Conservation (phyloP, 2,797 vertebrate species). For the Psittacula derbiana region DNA sequence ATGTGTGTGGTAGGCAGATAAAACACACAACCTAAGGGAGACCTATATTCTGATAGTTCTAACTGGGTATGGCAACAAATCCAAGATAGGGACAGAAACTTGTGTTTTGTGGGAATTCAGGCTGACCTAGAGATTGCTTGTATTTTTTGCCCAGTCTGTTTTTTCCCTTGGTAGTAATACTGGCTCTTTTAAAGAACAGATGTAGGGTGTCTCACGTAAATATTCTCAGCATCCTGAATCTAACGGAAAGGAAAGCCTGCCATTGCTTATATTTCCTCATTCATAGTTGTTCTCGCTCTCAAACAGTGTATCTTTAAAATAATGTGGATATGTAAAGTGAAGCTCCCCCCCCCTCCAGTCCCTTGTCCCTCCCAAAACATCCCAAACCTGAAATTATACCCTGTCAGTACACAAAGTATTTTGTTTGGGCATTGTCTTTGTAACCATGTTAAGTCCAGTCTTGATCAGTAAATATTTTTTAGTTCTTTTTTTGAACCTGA, state of each 20-base stretch:
- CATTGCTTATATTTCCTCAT: neutral
- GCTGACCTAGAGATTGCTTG: neutral
- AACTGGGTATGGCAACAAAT: neutral
- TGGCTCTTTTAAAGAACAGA: neutral
- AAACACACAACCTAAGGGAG: neutral
- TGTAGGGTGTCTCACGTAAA: neutral
- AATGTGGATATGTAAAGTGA: neutral
- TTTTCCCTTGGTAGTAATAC: neutral
- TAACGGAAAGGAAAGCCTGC: neutral
- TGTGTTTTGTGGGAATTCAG: neutral
- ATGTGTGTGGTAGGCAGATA: neutral
- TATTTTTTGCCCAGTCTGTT: neutral
- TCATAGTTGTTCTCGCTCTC: neutral
- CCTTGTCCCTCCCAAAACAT: neutral
- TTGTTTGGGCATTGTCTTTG: neutral
- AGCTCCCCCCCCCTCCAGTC: neutral
- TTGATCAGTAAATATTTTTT: neutral
- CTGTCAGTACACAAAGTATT: neutral
- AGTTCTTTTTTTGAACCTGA: neutral
- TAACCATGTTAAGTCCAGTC: neutral
- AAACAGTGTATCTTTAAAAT: neutral
- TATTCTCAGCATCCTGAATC: neutral
- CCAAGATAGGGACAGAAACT: neutral
- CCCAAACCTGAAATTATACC: neutral
- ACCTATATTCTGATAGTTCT: neutral